Conservation (phyloP, 2,888 invertebrate genomes). For the Cataglyphis albicans region DNA sequence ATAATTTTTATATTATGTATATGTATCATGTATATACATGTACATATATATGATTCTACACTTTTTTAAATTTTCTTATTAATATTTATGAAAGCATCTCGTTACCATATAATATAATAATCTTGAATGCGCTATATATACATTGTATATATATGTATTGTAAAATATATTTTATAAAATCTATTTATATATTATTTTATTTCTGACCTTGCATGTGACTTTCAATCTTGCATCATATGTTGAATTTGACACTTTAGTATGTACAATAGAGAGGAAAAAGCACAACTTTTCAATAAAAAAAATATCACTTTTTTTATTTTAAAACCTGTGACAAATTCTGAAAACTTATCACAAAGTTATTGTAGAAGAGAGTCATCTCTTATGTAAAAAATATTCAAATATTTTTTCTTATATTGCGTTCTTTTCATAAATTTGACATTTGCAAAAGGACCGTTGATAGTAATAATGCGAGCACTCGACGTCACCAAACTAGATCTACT, state of each 20-base stretch:
- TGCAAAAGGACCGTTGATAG: neutral
- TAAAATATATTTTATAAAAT: neutral
- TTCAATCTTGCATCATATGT: neutral
- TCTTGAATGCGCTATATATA: neutral
- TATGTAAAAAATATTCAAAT: neutral
- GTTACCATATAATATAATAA: neutral
- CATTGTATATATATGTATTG: neutral
- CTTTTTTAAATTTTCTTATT: neutral
- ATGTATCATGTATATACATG: neutral
- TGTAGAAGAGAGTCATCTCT: neutral
- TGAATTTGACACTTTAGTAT: neutral
- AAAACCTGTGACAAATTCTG: neutral
- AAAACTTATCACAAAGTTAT: neutral
- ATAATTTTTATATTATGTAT: neutral
- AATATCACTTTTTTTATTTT: neutral
- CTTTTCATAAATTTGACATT: neutral
- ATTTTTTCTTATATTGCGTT: constrained; percentile 16
- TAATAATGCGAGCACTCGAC: neutral
- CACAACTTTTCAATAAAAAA: neutral
- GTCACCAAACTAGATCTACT: neutral
- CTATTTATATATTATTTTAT: neutral
- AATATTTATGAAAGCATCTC: neutral
- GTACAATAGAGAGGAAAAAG: neutral
- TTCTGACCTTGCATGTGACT: neutral
- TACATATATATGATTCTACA: neutral